Base-by-base conservation (phyloP, 2,888 invertebrate genomes). In the Gymnoscelis rufifasciata region DNA sequence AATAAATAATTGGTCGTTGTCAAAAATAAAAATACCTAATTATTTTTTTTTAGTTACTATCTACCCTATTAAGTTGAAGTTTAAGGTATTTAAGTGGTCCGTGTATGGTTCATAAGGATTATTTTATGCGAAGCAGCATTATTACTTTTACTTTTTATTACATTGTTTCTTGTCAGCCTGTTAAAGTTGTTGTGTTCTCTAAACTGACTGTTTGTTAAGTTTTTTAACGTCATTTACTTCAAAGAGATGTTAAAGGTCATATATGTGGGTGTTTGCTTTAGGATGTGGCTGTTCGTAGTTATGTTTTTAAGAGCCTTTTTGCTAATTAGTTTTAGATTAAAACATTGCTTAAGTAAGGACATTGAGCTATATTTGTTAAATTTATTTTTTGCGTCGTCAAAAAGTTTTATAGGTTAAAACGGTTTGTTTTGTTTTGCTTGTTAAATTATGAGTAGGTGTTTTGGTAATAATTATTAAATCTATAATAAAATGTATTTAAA, bases 111-210 rank as follows among this genome's bases (percentile, higher is more conserved):
- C 19, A n/a, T 10, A 14, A 36, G 30, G 39, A 43, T 40, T 43
- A 39, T 27, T 43, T 30, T 28, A 29, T 12, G 36, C 35, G 13
- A 29, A 29, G 31, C 28, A 38, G 36, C 39, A 36, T 38, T 50
- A 35, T 46, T 52, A 41, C 38, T 49, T 50, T 54, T 52, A 31
- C 38, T 47, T 42, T 52, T 56, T 45, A 43, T 47, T 44, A 47
- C 43, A 51, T 19, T 35, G 10, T 35, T 3, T 2, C 35, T 35
- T 35, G 19, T 35, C 6, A 35, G 42, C 38, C 19, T 33, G 33
- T 33, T 35, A 19, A 19, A 15, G 19, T 15, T 35, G 15, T 33
- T 15, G 33, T 31, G 33, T 35, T 35, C 33, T 35, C 19, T 35
- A 19, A 35, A 35, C 19, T 35, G 10, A 6, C 10, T 23, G 15